phyloP scores from a whole-genome alignment of 37 sponge, comb jelly and placozoan genomes.

The Bolinopsis microptera region DNA sequence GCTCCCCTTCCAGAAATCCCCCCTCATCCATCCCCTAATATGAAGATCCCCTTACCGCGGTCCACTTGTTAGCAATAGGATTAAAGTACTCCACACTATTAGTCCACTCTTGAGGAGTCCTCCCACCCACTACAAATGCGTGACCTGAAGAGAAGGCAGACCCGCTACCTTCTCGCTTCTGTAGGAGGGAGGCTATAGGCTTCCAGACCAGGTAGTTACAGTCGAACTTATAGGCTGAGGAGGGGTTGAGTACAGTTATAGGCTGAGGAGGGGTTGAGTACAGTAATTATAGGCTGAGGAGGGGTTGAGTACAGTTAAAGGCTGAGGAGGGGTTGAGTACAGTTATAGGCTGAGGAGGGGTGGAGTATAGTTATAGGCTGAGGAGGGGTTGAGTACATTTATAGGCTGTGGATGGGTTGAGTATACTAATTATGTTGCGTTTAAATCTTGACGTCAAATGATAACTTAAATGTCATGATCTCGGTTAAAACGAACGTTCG shows the following conservation, averaged over 20 bases:
- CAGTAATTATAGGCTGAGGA: not conserved
- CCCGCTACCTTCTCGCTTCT: constrained; percentile 22
- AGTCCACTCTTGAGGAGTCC: constrained; percentile 54
- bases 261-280: not conserved
- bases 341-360: too few species aligned
- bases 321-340: not conserved
- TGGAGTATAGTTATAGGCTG: too few species aligned
- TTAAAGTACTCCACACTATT: constrained; percentile 64
- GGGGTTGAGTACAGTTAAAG: not conserved
- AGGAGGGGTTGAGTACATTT: too few species aligned
- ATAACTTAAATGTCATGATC: too few species aligned
- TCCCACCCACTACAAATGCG: constrained; percentile 57
- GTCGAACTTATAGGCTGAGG: constrained; percentile 54
- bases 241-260: not conserved
- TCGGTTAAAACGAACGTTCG: too few species aligned
- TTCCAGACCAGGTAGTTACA: constrained; percentile 55
- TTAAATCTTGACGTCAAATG: too few species aligned
- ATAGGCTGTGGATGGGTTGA: too few species aligned
- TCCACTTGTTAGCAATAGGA: constrained; percentile 65
- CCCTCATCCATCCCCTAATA: too few species aligned
- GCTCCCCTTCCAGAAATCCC: too few species aligned
- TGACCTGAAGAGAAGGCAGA: constrained; percentile 41
- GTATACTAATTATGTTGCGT: too few species aligned
- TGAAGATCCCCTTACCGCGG: not conserved
- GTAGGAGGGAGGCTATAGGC: constrained; percentile 49